phyloP scores from a whole-genome alignment of 1,140 invertebrate genomes.

The Drosophila tropicalis region DNA sequence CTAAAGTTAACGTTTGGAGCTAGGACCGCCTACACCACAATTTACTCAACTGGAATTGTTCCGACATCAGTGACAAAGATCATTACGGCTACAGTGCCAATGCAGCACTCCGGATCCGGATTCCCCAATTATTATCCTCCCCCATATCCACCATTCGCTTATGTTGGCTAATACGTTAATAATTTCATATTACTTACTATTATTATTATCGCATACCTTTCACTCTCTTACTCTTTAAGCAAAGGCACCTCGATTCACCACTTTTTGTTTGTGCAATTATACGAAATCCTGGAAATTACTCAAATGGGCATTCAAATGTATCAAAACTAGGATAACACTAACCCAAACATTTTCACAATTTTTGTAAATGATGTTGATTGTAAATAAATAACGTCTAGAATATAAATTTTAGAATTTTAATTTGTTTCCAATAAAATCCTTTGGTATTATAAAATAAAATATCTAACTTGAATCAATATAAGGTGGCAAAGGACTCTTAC shows the following conservation, averaged over 20 bases:
- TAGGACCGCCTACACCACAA: constrained; percentile 93
- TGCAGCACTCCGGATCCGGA: constrained; percentile 88
- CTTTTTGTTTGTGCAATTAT: constrained; percentile 11
- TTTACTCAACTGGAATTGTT: constrained; percentile 92
- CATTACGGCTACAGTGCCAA: constrained; percentile 89
- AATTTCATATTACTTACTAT: not conserved
- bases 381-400: constrained; percentile 19
- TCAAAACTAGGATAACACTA: constrained; percentile 14
- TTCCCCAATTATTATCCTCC: constrained; percentile 87
- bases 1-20: constrained; percentile 94
- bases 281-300: constrained; percentile 7
- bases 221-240: constrained; percentile 2
- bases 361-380: constrained; percentile 13
- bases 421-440: constrained; percentile 11
- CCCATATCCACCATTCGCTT: constrained; percentile 86
- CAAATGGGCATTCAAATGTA: constrained; percentile 15
- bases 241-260: constrained; percentile 6
- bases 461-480: not conserved
- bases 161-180: constrained; percentile 86
- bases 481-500: not conserved
- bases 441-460: constrained; percentile 2
- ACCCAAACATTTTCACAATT: constrained; percentile 15
- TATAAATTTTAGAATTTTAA: constrained; percentile 6
- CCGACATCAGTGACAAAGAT: constrained; percentile 92
- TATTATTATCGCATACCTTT: not conserved